phyloP scores from a whole-genome alignment of 1,140 invertebrate species.

The Paralvinella palmiformis region DNA sequence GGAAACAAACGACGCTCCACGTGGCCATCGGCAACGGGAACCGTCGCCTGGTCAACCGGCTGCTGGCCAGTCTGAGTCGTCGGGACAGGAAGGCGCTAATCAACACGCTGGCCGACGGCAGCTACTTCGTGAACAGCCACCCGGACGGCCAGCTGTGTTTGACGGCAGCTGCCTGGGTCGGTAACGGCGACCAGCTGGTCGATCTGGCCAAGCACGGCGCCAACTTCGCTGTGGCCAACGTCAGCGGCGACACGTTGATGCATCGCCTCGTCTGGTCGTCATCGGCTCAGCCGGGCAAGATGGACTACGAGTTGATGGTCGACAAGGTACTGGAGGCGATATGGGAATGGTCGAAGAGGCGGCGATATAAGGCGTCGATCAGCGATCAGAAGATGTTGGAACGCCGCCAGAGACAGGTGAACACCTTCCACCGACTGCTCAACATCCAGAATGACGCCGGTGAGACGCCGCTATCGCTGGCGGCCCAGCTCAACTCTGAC shows the following conservation, averaged over 20 bases:
- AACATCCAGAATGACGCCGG: slow-evolving; percentile 1
- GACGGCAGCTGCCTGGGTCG: slow-evolving; percentile 6
- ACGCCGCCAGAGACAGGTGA: neutral
- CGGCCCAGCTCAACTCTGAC: neutral
- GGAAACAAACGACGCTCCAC: neutral
- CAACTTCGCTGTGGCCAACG: neutral
- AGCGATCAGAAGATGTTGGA: neutral
- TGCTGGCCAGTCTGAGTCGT: neutral
- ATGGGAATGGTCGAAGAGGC: neutral
- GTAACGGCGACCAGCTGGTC: neutral
- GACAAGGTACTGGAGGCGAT: slow-evolving; percentile 1
- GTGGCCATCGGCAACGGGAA: slow-evolving; percentile 8
- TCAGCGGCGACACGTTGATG: neutral
- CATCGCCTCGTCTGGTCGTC: neutral
- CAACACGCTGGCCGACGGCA: slow-evolving; percentile 6
- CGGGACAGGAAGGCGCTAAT: neutral
- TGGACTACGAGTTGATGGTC: neutral
- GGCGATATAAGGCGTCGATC: neutral
- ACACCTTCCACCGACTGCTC: neutral
- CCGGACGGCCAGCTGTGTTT: slow-evolving; percentile 4
- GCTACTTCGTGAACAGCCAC: neutral
- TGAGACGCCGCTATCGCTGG: neutral
- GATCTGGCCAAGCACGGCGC: slow-evolving; percentile 4
- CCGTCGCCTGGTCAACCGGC: neutral
- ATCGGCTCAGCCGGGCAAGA: neutral